Evolutionary conservation across 2,113 vertebrate species (phyloP), one percentile per base, ranked within the genome.

Genomic region (Calidris pugnax): DNA sequence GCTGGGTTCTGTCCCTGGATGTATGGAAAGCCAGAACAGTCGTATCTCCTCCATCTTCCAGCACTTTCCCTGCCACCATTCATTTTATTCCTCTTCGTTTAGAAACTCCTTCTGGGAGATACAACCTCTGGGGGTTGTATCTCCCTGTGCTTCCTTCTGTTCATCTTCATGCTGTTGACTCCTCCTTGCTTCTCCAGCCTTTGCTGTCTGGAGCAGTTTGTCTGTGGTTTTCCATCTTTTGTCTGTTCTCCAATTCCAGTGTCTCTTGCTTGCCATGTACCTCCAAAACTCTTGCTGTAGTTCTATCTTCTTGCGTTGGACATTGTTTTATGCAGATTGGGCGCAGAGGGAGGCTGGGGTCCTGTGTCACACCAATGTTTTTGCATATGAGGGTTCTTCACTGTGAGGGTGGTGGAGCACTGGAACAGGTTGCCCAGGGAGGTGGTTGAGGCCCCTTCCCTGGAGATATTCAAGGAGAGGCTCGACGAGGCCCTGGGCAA

Each of bases 181-280:
- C 8, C 56, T 55, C 69, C 55, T 69, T 15, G 24, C 28, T 66
- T n/a, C 37, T 81, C 53, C 81, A 72, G 79, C 24, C 43, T 12
- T 39, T 75, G 62, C 82, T 32, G 18, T 66, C 39, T 7, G 39
- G 16, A 87, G 71, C 62, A 7, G 39, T 53, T 87, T 81, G 18
- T 66, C 87, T 10, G 0, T 22, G 50, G 26, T 73, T 88, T 71
- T 71, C 41, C 32, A 3, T 10, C 27, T 73, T 63, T 12, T 23
- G 33, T 33, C 41, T 1, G 0, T 41, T 32, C 23, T 57, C 35
- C 32, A 35, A 2, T 73, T 47, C 71, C 2, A 1, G 0, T 23
- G 27, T 20, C 32, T 73, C 33, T 26, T 57, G 66, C 81, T 80
- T 28, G 37, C 83, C 33, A 0, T 0, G 28, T 12, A 14, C 35